These are phyloP conservation scores for Esperia sulphurella DNA, from an alignment of 2,888 invertebrate species.

Conservation along the genomic window DNA sequence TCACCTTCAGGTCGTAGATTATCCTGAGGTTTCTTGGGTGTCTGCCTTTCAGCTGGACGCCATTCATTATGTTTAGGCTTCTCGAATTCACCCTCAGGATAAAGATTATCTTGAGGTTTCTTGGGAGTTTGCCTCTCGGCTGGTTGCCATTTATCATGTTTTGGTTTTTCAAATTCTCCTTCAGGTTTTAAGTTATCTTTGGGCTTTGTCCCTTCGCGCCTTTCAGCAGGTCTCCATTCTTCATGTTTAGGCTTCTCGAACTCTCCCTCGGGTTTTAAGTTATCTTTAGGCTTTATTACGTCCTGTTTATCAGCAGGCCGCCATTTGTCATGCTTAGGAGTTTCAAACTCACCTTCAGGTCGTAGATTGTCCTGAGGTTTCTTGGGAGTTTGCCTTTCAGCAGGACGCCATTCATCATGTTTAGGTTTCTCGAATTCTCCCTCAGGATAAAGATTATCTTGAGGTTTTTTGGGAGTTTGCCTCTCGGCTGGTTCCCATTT, in stretches of 20 bases:
- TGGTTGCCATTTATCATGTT: conserved; percentile 51
- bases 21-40: conserved; percentile 65
- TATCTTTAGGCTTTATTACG: conserved; percentile 39
- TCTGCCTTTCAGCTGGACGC: conserved; percentile 68
- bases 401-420: conserved; percentile 62
- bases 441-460: conserved; percentile 74
- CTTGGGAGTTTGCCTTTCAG: conserved; percentile 60
- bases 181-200: conserved; percentile 80
- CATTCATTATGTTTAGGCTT: conserved; percentile 62
- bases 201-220: conserved; percentile 35
- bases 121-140: conserved; percentile 59
- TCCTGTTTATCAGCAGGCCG: conserved; percentile 50
- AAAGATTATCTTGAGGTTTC: conserved; percentile 70
- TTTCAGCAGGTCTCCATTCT: conserved; percentile 52
- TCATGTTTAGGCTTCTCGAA: conserved; percentile 62
- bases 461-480: conserved; percentile 47
- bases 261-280: conserved; percentile 65
- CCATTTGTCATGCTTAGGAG: conserved; percentile 56
- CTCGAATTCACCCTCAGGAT: conserved; percentile 77
- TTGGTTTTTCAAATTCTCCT: conserved; percentile 76
- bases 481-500: conserved; percentile 67
- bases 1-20: conserved; percentile 80
- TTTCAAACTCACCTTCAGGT: conserved; percentile 79
- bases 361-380: conserved; percentile 76
- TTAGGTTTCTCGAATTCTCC: conserved; percentile 76